Evolutionary conservation across 2,113 vertebrate species (phyloP).

Genomic region (Microcebus murinus): DNA sequence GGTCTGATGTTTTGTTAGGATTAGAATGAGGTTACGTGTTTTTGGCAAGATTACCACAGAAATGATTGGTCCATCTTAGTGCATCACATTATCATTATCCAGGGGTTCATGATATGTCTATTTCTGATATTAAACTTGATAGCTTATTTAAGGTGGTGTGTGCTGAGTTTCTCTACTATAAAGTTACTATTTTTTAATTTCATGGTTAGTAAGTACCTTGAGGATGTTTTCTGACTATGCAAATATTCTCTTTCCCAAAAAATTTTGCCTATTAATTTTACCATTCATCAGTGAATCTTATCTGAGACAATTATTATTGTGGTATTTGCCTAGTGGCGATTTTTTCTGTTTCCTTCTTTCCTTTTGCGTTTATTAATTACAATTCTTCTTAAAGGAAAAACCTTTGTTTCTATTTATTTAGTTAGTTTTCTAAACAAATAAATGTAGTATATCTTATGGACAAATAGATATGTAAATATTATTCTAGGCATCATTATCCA

Average conservation of each 20-base stretch:
- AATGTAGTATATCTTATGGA: background rate
- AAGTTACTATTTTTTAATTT: background rate
- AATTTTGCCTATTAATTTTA: background rate
- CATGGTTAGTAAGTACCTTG: background rate
- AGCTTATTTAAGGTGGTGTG: background rate
- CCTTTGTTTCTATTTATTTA: background rate
- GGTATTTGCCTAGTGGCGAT: background rate
- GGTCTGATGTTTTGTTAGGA: background rate
- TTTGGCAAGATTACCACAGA: background rate
- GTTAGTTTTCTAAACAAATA: background rate
- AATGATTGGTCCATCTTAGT: background rate
- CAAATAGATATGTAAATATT: background rate
- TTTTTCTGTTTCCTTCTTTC: constrained; percentile 24
- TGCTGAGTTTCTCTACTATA: background rate
- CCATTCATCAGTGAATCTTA: background rate
- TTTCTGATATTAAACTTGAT: background rate
- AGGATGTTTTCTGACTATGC: background rate
- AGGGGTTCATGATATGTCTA: background rate
- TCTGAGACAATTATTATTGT: background rate
- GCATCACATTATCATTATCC: too few relatives aligned
- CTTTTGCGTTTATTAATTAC: background rate
- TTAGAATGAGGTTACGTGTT: background rate
- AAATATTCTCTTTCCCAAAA: background rate
- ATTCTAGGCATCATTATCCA: background rate
- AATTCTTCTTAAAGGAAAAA: constrained; percentile 9